Evolutionary conservation across 35 echinoderm and acorn worm species (phyloP).

Genomic region (Hemicentrotus pulcherrimus): DNA sequence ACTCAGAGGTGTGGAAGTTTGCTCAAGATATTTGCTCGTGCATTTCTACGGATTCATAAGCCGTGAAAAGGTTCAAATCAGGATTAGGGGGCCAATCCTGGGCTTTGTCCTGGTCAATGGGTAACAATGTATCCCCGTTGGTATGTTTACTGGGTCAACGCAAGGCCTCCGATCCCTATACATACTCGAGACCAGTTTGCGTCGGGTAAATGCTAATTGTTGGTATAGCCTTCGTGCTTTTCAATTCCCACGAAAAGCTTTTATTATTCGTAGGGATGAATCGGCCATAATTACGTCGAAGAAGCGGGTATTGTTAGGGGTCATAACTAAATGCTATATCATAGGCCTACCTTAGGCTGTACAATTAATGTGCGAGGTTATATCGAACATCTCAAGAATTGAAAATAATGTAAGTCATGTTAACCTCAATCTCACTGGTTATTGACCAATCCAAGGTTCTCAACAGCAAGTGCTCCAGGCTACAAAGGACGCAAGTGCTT

Average conservation of each 20-base stretch:
- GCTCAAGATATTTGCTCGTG: neutral
- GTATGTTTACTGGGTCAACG: neutral
- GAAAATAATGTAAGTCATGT: no score
- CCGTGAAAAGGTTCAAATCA: neutral
- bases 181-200: neutral
- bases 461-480: no score
- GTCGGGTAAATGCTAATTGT: neutral
- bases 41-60: neutral
- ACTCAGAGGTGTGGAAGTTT: neutral
- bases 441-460: no score
- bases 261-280: neutral
- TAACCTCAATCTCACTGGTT: no score
- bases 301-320: neutral
- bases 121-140: constrained; percentile 16
- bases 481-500: no score
- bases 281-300: neutral
- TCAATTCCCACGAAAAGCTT: neutral
- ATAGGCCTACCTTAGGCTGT: neutral
- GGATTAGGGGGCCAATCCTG: neutral
- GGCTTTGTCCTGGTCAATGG: neutral
- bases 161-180: neutral
- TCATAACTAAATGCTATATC: neutral
- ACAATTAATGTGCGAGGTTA: neutral
- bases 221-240: neutral
- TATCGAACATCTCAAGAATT: neutral